A percentile compares a stretch with the other conserved stretches of the same genome.
phyloP scores from a whole-genome alignment of 2,113 vertebrate genomes.

The Empidonax alnorum region DNA sequence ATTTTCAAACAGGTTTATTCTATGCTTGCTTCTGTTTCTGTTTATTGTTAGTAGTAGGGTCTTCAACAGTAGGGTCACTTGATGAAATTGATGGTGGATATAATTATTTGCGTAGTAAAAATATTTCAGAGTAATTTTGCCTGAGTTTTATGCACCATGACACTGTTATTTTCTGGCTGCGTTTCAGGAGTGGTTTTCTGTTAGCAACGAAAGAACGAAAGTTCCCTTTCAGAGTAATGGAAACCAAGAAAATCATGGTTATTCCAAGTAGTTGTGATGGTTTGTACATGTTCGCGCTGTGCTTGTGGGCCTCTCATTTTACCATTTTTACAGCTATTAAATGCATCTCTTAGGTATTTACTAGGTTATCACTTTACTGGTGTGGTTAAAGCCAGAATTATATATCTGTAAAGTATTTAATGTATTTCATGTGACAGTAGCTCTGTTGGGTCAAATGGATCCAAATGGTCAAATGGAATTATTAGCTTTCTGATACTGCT shows the following conservation, averaged over 20 bases:
- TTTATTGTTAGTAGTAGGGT: not conserved
- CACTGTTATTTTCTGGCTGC: slow-evolving; percentile 13
- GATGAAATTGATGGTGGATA: not conserved
- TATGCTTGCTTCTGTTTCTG: not conserved
- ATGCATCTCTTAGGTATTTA: not conserved
- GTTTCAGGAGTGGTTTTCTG: slow-evolving; percentile 14
- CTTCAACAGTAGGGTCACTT: slow-evolving; percentile 6
- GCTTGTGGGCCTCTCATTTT: not conserved
- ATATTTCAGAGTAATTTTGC: slow-evolving; percentile 14
- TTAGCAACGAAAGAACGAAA: not conserved
- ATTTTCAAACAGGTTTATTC: slow-evolving; percentile 16
- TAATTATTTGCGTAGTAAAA: slow-evolving; percentile 46
- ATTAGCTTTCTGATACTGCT: not conserved
- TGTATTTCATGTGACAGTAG: not conserved
- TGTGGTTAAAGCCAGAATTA: not conserved
- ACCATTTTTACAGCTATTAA: not conserved
- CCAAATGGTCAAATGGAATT: slow-evolving; percentile 3
- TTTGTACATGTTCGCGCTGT: not conserved
- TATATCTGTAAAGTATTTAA: not conserved
- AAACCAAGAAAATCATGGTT: not conserved
- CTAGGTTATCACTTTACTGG: not conserved
- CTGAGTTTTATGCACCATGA: slow-evolving; percentile 7
- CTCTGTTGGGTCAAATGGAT: not conserved
- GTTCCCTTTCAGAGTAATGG: not conserved
- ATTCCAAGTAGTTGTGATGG: not conserved